These are phyloP conservation scores for Bombus fervidus DNA, from an alignment of 1,140 invertebrate genomes.

Conservation along the genomic window DNA sequence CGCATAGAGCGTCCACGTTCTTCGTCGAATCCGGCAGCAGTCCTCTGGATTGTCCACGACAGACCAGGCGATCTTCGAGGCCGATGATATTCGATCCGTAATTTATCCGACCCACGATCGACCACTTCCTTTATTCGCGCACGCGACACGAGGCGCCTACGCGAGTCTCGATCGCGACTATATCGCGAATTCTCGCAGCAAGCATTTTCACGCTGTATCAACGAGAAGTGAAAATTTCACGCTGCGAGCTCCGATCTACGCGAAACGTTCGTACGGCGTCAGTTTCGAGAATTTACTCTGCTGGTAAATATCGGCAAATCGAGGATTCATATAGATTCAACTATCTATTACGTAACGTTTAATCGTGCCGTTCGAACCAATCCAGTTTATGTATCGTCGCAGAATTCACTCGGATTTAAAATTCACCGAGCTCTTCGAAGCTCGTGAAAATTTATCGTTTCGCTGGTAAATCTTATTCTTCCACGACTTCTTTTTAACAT, in stretches of 20 bases:
- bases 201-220: neutral
- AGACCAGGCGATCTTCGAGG: slow-evolving; percentile 27
- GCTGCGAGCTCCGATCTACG: too few relatives aligned
- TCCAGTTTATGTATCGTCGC: neutral
- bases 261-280: too few relatives aligned
- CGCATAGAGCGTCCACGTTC: neutral
- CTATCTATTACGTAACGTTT: neutral
- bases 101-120: slow-evolving; percentile 50
- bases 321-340: neutral
- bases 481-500: slow-evolving; percentile 8
- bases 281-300: neutral
- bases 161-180: neutral
- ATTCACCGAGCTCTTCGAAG: neutral
- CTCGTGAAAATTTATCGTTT: neutral
- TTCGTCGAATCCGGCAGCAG: slow-evolving; percentile 7
- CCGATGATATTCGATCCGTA: slow-evolving; percentile 45
- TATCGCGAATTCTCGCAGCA: neutral
- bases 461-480: neutral
- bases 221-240: neutral
- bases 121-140: slow-evolving; percentile 67
- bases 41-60: neutral
- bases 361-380: neutral
- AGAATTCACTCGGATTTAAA: neutral
- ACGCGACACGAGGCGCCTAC: slow-evolving; percentile 41
- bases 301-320: neutral